phyloP scores from a whole-genome alignment of 2,888 invertebrate species.

The Listrodromus nycthemerus region DNA sequence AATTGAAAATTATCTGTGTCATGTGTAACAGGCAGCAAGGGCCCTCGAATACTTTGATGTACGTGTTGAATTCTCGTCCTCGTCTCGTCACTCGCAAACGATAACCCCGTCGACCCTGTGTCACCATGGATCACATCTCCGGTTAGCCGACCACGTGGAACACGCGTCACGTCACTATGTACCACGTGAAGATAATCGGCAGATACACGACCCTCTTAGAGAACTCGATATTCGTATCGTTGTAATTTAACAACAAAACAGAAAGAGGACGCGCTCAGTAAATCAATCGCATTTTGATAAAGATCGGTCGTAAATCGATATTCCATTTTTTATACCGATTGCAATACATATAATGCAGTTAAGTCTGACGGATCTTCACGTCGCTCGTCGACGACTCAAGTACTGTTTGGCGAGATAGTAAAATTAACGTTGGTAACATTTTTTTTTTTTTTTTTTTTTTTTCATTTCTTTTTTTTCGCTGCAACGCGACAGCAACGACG shows the following conservation, averaged over 20 bases:
- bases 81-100: conserved; percentile 39
- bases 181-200: conserved; percentile 47
- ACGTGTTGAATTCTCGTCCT: conserved; percentile 27
- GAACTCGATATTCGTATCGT: not conserved
- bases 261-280: conserved; percentile 13
- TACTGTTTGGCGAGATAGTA: not conserved
- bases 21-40: conserved; percentile 9
- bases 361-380: not conserved
- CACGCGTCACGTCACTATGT: conserved; percentile 40
- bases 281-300: conserved; percentile 31
- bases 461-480: not conserved
- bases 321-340: not conserved
- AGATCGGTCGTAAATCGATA: conserved; percentile 44
- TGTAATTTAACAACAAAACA: conserved; percentile 18
- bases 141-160: conserved; percentile 54
- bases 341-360: not conserved
- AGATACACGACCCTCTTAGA: not conserved
- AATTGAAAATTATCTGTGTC: conserved; percentile 34
- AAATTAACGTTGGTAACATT: not conserved
- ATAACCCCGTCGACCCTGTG: conserved; percentile 62
- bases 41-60: conserved; percentile 24
- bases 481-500: not conserved
- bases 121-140: conserved; percentile 51
- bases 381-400: not conserved
- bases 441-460: no score